phyloP scores from a whole-genome alignment of 2,888 invertebrate genomes.

The Apotomis betuletana region DNA sequence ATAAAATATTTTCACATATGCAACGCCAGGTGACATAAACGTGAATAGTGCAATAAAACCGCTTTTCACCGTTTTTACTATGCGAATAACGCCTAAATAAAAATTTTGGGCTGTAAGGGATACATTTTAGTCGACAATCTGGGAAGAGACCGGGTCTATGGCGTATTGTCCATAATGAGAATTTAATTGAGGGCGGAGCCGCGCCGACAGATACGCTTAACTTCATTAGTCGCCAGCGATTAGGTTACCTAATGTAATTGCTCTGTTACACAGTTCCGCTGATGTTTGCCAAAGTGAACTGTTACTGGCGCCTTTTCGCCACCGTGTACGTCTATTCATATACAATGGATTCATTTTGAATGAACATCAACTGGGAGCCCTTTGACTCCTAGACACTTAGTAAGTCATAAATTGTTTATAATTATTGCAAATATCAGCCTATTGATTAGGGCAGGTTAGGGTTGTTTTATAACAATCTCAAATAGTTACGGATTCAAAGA shows the following conservation, averaged over 20 bases:
- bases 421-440: too few species aligned
- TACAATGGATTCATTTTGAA: background rate
- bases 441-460: too few species aligned
- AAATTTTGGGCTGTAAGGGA: too few species aligned
- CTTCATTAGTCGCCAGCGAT: slow-evolving; percentile 72
- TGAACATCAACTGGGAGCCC: background rate
- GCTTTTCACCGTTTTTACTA: too few species aligned
- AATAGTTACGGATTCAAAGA: too few species aligned
- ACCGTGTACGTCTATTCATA: slow-evolving; percentile 3
- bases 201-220: slow-evolving; percentile 69
- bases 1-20: too few species aligned
- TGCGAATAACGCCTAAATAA: too few species aligned
- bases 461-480: too few species aligned
- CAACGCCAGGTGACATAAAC: too few species aligned
- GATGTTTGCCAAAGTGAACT: slow-evolving; percentile 45
- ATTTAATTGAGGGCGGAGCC: slow-evolving; percentile 77
- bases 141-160: slow-evolving; percentile 45
- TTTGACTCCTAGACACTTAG: too few species aligned
- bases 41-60: too few species aligned
- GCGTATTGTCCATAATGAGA: slow-evolving; percentile 71
- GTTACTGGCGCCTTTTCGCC: slow-evolving; percentile 41
- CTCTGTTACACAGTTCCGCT: slow-evolving; percentile 60
- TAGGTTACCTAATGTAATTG: slow-evolving; percentile 79
- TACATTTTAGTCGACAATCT: slow-evolving; percentile 7
- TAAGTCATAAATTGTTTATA: too few species aligned